A percentile compares a stretch with the other conserved stretches of the same genome.
These are phyloP conservation scores for Manis pentadactyla DNA, from an alignment of 2,797 vertebrate genomes.

Conservation along the genomic window DNA sequence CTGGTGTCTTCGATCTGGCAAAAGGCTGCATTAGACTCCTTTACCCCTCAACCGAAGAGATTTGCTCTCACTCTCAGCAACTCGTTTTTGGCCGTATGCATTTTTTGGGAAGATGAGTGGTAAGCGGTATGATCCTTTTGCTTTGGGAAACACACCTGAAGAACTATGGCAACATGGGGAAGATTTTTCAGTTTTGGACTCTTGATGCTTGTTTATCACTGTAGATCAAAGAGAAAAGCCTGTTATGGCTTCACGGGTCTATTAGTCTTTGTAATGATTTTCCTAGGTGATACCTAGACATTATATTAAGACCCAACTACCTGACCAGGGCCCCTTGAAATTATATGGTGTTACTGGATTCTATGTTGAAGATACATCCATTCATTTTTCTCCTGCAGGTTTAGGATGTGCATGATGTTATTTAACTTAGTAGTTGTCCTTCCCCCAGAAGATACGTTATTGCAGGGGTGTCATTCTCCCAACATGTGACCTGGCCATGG, in stretches of 20 bases:
- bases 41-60: not conserved
- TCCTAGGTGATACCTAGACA: not conserved
- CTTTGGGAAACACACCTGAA: not conserved
- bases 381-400: not conserved
- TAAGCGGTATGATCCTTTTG: not conserved
- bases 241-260: not conserved
- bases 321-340: not conserved
- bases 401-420: not conserved
- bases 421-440: not conserved
- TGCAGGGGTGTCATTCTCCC: not conserved
- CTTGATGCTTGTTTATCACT: not conserved
- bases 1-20: not conserved
- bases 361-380: not conserved
- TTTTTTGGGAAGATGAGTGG: not conserved
- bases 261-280: not conserved
- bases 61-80: slow-evolving; percentile 1
- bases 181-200: not conserved
- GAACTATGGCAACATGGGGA: not conserved
- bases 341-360: not conserved
- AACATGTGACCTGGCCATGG: not conserved
- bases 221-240: not conserved
- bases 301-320: not conserved
- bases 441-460: not conserved
- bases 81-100: not conserved
- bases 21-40: not conserved